A percentile compares a stretch with the other conserved stretches of the same genome.
These are phyloP conservation scores for Coelopa pilipes DNA, from an alignment of 2,888 invertebrate genomes.

Conservation along the genomic window DNA sequence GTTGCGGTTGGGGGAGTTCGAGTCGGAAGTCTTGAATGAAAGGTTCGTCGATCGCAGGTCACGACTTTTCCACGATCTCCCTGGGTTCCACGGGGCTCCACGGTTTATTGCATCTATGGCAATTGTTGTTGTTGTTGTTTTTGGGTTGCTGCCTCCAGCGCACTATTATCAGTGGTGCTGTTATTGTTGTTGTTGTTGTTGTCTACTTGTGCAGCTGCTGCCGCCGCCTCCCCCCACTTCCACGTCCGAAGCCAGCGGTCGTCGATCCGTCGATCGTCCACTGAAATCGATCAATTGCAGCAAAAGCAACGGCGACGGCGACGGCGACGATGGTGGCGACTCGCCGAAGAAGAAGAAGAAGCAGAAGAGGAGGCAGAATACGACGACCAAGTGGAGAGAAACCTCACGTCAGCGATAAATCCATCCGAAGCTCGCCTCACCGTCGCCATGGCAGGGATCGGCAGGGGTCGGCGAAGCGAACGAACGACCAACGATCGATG, in stretches of 20 bases:
- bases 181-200: constrained; percentile 24
- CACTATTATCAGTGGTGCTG: constrained; percentile 18
- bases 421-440: constrained; percentile 19
- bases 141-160: background rate
- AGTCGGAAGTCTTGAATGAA: constrained; percentile 25
- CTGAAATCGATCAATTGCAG: constrained; percentile 33
- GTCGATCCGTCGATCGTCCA: constrained; percentile 7
- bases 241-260: background rate
- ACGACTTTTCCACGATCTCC: constrained; percentile 49
- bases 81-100: too few species aligned
- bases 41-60: constrained; percentile 63
- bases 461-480: too few species aligned
- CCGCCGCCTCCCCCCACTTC: background rate
- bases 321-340: background rate
- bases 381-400: background rate
- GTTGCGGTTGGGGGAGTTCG: background rate
- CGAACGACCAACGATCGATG: too few species aligned
- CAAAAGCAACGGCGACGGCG: constrained; percentile 7
- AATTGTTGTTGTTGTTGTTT: constrained; percentile 16
- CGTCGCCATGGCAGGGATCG: too few species aligned
- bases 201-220: constrained; percentile 28
- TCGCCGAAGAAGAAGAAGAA: background rate
- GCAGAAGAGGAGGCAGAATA: background rate
- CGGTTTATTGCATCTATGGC: constrained; percentile 18
- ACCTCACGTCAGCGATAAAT: constrained; percentile 36